Evolutionary conservation across 2,888 invertebrate genomes (phyloP).

Genomic region (Sclerodermus sp.): DNA sequence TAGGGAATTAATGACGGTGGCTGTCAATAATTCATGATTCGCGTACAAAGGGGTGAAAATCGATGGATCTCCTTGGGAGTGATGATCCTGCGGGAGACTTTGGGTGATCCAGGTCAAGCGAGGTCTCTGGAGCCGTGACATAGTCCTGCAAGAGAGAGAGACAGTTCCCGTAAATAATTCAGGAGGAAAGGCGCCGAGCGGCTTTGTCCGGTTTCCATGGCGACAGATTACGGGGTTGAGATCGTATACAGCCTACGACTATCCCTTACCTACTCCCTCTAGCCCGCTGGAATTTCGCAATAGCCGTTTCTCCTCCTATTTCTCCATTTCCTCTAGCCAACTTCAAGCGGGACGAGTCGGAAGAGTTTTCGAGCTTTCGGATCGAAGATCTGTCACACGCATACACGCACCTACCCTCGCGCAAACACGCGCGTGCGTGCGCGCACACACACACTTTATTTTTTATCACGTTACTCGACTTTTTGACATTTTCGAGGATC

Average conservation of each 20-base stretch:
- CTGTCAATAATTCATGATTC: too few species aligned
- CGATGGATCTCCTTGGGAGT: too few species aligned
- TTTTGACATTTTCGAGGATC: too few species aligned
- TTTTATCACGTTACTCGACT: too few species aligned
- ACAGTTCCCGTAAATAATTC: slow-evolving; percentile 46
- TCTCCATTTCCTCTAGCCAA: not conserved
- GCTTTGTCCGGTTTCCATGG: slow-evolving; percentile 42
- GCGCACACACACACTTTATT: too few species aligned
- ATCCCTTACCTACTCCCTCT: slow-evolving; percentile 5
- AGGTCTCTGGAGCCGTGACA: slow-evolving; percentile 31
- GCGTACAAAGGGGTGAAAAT: too few species aligned
- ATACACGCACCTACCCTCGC: not conserved
- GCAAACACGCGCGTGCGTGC: too few species aligned
- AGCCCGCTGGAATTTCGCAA: too few species aligned
- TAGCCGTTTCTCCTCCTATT: slow-evolving; percentile 2
- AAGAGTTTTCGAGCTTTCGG: not conserved
- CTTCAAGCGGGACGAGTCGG: too few species aligned
- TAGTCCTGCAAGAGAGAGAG: slow-evolving; percentile 22
- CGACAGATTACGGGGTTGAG: slow-evolving; percentile 44
- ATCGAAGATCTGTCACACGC: slow-evolving; percentile 7
- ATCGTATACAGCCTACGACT: slow-evolving; percentile 26
- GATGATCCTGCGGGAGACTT: too few species aligned
- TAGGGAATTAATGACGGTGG: too few species aligned
- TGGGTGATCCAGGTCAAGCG: slow-evolving; percentile 32
- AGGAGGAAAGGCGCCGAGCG: slow-evolving; percentile 40